Percentiles rank a stretch among this genome's conserved stretches.
These are phyloP conservation scores for Mythimna vitellina DNA, from an alignment of 2,888 invertebrate genomes.

Conservation along the genomic window DNA sequence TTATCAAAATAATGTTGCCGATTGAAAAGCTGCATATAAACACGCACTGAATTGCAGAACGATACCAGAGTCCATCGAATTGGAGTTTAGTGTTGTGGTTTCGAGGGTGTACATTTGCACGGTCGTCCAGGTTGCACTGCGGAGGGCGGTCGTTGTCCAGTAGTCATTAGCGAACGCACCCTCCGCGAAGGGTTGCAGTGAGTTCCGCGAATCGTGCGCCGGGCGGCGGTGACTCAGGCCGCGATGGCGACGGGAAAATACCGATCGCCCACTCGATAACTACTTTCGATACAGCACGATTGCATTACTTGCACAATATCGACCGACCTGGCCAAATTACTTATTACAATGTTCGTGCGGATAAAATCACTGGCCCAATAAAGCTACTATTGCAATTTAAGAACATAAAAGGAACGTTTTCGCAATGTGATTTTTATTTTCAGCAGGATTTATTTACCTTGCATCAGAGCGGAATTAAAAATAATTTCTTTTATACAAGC, in stretches of 20 bases:
- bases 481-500: neutral
- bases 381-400: constrained; percentile 56
- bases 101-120: constrained; percentile 85
- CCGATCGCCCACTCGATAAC: constrained; percentile 82
- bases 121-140: constrained; percentile 77
- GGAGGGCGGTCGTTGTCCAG: constrained; percentile 82
- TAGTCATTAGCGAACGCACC: constrained; percentile 87
- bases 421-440: constrained; percentile 23
- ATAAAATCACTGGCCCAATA: constrained; percentile 67
- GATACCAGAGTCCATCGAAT: constrained; percentile 76
- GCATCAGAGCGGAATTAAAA: neutral
- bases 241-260: constrained; percentile 80
- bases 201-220: constrained; percentile 83
- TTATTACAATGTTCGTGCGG: constrained; percentile 69
- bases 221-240: constrained; percentile 80
- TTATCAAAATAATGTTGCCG: constrained; percentile 90
- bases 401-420: constrained; percentile 49
- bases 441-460: constrained; percentile 18
- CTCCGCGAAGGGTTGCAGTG: constrained; percentile 82
- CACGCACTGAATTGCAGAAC: constrained; percentile 86
- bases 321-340: constrained; percentile 71
- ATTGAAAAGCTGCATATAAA: constrained; percentile 90
- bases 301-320: constrained; percentile 74
- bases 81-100: constrained; percentile 84
- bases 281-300: constrained; percentile 77